Conservation (phyloP, 2,113 vertebrate genomes). For the Polypterus senegalus region DNA sequence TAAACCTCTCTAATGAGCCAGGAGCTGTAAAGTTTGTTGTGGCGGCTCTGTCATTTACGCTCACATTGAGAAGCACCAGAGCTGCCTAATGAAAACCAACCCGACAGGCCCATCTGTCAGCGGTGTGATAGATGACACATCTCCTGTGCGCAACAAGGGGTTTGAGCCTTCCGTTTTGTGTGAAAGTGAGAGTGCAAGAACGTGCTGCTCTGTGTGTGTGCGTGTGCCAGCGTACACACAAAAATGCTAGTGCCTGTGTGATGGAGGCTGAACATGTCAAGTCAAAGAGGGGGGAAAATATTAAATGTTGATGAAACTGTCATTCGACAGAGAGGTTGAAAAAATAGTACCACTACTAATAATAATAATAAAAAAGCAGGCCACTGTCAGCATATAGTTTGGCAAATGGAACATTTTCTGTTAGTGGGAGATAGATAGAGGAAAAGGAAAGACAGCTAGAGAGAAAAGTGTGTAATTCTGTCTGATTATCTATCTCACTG, state of each 20-base stretch:
- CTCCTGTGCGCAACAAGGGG: constrained; percentile 5
- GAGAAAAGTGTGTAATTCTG: neutral
- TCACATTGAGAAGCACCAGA: neutral
- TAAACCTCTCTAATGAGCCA: constrained; percentile 9
- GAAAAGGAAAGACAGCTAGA: neutral
- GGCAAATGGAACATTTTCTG: neutral
- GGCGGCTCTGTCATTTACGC: constrained; percentile 8
- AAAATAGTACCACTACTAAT: neutral
- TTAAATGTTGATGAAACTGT: constrained; percentile 11
- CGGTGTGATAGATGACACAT: constrained; percentile 23
- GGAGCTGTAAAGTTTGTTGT: constrained; percentile 3
- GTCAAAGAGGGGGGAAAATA: constrained; percentile 2
- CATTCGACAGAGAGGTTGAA: neutral
- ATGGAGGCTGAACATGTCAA: constrained; percentile 8
- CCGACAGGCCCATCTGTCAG: constrained; percentile 22
- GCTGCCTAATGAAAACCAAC: constrained; percentile 20
- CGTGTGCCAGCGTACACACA: neutral
- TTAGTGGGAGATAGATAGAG: neutral
- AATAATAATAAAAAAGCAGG: neutral
- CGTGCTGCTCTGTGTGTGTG: constrained; percentile 19
- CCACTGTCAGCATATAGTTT: neutral
- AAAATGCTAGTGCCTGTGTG: neutral
- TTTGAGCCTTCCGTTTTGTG: neutral
- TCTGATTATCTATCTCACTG: neutral
- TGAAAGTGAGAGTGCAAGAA: neutral